Evolutionary conservation across 2,113 vertebrate species (phyloP), one percentile per base, ranked within the genome.

Genomic region (Petromus typicus): DNA sequence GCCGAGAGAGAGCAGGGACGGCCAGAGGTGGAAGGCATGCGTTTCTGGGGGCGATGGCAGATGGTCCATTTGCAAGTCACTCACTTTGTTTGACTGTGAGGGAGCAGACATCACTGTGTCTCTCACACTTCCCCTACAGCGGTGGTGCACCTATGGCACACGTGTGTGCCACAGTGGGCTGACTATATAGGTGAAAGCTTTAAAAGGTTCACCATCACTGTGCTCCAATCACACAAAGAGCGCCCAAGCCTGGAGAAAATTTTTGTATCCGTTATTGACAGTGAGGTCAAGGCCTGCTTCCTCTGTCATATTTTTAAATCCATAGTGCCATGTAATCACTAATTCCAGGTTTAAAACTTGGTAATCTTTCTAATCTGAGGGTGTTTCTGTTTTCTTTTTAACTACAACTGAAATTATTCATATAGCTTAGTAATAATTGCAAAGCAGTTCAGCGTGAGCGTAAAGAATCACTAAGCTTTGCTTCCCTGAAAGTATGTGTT

Each of bases 171-270:
- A 76, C 3, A 45, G 43, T 30, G 73, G 73, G 73, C 27, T 48
- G 27, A 32, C 7, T 76, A 25, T 48, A 48, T 76, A 30, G 48
- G 17, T 76, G 43, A 76, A 48, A 76, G 43, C 27, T 3, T 43
- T 8, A 18, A 30, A 76, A 32, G 6, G 71, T 30, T 76, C 3
- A 25, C 43, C 73, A 32, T 48, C 27, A 45, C 13, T 45, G 43
- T 13, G 23, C 25, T 30, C 45, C 6, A 30, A 8, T 25, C 40
- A 76, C 43, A 14, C 9, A 2, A 0, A 0, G 25, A 30, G 64
- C 2, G 12, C 8, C 11, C 9, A 0, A 18, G 10, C 13, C 3
- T 4, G 1, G 48, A 18, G 48, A 23, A 1, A 6, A 5, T 7
- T 12, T 45, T 69, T 27, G 2, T 14, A 37, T 12, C 66, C 4